phyloP scores from a whole-genome alignment of 35 echinoderm and acorn worm genomes.

The Acanthaster planci region DNA sequence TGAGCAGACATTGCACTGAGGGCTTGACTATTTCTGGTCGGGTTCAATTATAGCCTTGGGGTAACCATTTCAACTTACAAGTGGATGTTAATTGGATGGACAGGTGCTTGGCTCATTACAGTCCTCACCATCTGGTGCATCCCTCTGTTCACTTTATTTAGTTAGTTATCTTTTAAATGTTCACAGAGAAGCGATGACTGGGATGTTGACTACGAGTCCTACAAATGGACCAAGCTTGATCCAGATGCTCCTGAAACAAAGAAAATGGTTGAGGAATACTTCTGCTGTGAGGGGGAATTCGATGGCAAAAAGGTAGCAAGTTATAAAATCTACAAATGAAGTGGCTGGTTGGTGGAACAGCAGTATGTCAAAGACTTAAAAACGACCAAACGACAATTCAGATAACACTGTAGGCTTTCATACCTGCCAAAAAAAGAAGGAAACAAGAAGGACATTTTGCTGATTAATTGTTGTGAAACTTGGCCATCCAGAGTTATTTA shows the following conservation, averaged over 20 bases:
- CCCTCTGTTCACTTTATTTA: background rate
- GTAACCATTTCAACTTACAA: too few species aligned
- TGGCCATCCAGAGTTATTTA: too few species aligned
- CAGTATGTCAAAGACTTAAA: too few species aligned
- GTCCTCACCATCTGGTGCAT: too few species aligned
- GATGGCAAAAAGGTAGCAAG: constrained; percentile 35
- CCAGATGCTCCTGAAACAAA: constrained; percentile 39
- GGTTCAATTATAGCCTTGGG: too few species aligned
- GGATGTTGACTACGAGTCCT: constrained; percentile 61
- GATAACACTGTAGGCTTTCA: background rate
- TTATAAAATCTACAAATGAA: constrained; percentile 79
- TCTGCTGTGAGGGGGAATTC: constrained; percentile 67
- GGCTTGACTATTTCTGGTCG: too few species aligned
- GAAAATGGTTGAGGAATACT: constrained; percentile 66
- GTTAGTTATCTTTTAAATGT: constrained; percentile 31
- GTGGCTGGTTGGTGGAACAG: background rate
- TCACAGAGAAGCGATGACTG: constrained; percentile 70
- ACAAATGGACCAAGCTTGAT: constrained; percentile 78
- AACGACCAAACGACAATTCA: constrained; percentile 14
- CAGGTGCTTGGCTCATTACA: too few species aligned
- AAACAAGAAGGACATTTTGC: too few species aligned
- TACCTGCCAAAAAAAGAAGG: too few species aligned
- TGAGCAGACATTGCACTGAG: too few species aligned
- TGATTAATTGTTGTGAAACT: too few species aligned
- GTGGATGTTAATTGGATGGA: too few species aligned